Conservation (phyloP, 2,888 invertebrate species). For the Hylaea fasciaria region DNA sequence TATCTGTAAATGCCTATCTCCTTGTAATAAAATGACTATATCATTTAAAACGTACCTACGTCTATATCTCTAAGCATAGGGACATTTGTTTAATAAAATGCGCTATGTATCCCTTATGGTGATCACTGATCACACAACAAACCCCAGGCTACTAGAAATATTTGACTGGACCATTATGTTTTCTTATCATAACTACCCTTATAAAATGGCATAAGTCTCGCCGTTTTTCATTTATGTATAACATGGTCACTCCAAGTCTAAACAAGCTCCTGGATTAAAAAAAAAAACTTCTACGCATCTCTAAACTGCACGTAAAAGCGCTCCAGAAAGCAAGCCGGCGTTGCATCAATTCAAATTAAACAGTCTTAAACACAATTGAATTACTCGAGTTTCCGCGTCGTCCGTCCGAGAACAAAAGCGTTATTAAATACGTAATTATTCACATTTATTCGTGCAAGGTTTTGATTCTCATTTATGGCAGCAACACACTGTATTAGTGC, state of each 20-base stretch:
- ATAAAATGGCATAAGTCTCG: too few relatives aligned
- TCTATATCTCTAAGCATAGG: too few relatives aligned
- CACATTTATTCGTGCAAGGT: slow-evolving; percentile 83
- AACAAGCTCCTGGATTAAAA: neutral
- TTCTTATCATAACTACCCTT: too few relatives aligned
- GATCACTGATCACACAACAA: too few relatives aligned
- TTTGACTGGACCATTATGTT: too few relatives aligned
- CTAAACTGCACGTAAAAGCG: slow-evolving; percentile 56
- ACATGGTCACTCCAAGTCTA: neutral
- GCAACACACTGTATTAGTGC: slow-evolving; percentile 13
- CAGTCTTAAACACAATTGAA: slow-evolving; percentile 83
- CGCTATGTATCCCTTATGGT: too few relatives aligned
- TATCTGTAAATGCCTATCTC: too few relatives aligned
- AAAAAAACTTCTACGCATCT: slow-evolving; percentile 28
- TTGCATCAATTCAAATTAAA: slow-evolving; percentile 76
- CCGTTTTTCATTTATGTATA: too few relatives aligned
- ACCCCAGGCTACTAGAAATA: too few relatives aligned
- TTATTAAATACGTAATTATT: slow-evolving; percentile 85
- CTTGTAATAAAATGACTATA: too few relatives aligned
- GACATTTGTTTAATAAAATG: too few relatives aligned
- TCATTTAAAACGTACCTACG: too few relatives aligned
- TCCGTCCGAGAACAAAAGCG: slow-evolving; percentile 81
- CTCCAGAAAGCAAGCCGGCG: slow-evolving; percentile 73
- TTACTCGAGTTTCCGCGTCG: slow-evolving; percentile 83
- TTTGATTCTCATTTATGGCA: slow-evolving; percentile 45